Percentiles rank a stretch among this genome's conserved stretches.
phyloP scores from a whole-genome alignment of 53 echinoderm and acorn worm genomes.

The Astropecten irregularis region DNA sequence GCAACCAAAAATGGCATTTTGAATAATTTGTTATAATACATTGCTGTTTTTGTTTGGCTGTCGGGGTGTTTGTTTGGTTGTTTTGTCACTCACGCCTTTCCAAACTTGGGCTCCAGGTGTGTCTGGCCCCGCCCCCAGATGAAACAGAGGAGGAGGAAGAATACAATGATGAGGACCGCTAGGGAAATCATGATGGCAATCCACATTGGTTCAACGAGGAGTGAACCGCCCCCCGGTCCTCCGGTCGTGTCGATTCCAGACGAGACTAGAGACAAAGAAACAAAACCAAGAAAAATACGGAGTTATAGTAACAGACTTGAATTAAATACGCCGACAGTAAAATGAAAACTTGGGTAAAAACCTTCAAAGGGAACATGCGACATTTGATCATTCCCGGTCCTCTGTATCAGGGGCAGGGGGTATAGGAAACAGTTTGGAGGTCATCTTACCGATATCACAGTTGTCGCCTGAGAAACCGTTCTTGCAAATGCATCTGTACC shows the following conservation, averaged over 20 bases:
- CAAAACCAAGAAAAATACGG: too few relatives aligned
- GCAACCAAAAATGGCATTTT: too few relatives aligned
- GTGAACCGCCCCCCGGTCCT: not conserved
- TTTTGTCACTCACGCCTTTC: slow-evolving; percentile 13
- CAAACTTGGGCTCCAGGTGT: slow-evolving; percentile 22
- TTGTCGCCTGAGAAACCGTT: slow-evolving; percentile 73
- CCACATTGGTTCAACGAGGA: slow-evolving; percentile 70
- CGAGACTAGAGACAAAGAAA: slow-evolving; percentile 32
- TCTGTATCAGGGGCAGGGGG: too few relatives aligned
- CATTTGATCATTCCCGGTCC: too few relatives aligned
- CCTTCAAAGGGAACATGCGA: too few relatives aligned
- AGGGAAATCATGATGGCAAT: slow-evolving; percentile 71
- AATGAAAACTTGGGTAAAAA: too few relatives aligned
- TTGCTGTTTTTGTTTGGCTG: too few relatives aligned
- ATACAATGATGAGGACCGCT: slow-evolving; percentile 59
- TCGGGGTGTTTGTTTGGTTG: too few relatives aligned
- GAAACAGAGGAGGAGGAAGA: slow-evolving; percentile 56
- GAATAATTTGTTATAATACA: too few relatives aligned
- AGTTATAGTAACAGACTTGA: not conserved
- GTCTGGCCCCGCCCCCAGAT: slow-evolving; percentile 46
- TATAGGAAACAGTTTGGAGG: too few relatives aligned
- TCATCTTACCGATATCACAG: slow-evolving; percentile 75
- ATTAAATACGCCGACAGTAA: too few relatives aligned
- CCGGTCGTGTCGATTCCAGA: not conserved
- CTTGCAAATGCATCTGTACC: slow-evolving; percentile 68